Evolutionary conservation across 2,113 vertebrate species (phyloP).

Genomic region (Amphiprion ocellaris): DNA sequence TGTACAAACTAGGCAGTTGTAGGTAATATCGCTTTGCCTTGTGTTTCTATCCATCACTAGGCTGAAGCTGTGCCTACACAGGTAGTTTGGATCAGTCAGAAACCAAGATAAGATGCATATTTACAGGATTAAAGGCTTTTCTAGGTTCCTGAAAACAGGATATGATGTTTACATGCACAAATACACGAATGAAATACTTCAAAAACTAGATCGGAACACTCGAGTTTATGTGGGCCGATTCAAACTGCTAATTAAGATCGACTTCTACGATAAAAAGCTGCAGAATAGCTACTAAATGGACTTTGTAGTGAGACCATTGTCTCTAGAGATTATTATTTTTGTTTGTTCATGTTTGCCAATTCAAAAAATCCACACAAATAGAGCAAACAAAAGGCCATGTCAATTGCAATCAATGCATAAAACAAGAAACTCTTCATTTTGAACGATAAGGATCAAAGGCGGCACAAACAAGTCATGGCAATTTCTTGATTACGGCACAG

Average conservation of each 20-base stretch:
- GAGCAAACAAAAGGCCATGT: background rate
- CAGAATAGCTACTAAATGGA: background rate
- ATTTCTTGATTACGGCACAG: background rate
- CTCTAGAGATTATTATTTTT: slow-evolving; percentile 6
- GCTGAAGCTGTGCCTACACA: too few relatives aligned
- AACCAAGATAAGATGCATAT: too few relatives aligned
- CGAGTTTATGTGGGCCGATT: background rate
- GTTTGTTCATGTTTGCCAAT: background rate
- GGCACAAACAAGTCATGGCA: background rate
- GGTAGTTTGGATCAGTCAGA: too few relatives aligned
- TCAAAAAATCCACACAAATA: background rate
- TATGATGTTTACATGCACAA: too few relatives aligned
- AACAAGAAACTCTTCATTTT: slow-evolving; percentile 8
- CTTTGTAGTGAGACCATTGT: slow-evolving; percentile 2
- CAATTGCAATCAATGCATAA: background rate
- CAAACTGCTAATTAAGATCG: background rate
- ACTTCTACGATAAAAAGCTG: background rate
- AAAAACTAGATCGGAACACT: too few relatives aligned
- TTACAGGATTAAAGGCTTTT: too few relatives aligned
- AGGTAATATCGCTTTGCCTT: too few relatives aligned
- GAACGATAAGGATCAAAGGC: slow-evolving; percentile 24
- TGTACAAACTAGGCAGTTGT: too few relatives aligned
- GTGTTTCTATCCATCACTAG: too few relatives aligned
- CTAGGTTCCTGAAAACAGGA: too few relatives aligned
- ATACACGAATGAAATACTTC: too few relatives aligned